Conservation (phyloP, 2,797 vertebrate genomes). For the Apodemus agrarius region DNA sequence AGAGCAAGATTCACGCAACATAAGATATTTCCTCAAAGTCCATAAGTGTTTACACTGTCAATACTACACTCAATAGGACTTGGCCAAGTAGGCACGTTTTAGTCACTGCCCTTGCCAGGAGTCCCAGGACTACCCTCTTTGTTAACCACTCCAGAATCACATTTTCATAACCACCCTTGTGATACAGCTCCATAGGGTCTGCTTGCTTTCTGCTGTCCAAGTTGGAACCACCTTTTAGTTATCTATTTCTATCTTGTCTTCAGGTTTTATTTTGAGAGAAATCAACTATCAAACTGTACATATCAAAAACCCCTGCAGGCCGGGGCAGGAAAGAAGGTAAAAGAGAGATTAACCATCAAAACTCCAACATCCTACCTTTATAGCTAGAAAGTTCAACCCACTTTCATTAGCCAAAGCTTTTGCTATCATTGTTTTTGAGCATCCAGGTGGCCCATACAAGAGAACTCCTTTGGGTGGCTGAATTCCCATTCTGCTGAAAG, state of each 20-base stretch:
- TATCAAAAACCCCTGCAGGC: too few relatives aligned
- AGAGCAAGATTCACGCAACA: background rate
- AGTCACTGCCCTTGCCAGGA: background rate
- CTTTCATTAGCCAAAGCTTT: slow-evolving; percentile 98
- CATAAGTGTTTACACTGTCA: background rate
- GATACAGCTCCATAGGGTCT: background rate
- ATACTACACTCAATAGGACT: background rate
- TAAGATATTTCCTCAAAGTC: background rate
- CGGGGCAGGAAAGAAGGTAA: background rate
- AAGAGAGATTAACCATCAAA: slow-evolving; percentile 40
- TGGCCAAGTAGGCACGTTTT: background rate
- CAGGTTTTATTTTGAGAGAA: background rate
- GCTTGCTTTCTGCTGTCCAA: background rate
- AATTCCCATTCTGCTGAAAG: slow-evolving; percentile 95
- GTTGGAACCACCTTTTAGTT: background rate
- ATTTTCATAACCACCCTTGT: background rate
- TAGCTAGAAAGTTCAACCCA: slow-evolving; percentile 95
- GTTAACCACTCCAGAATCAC: background rate
- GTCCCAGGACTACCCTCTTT: background rate
- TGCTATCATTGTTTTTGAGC: slow-evolving; percentile 99
- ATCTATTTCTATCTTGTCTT: background rate
- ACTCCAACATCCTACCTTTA: slow-evolving; percentile 91
- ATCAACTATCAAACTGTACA: background rate
- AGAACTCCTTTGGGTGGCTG: slow-evolving; percentile 96
- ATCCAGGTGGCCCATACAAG: slow-evolving; percentile 97